Conservation (phyloP, 1,140 invertebrate genomes). For the Cataglyphis hispanica region DNA sequence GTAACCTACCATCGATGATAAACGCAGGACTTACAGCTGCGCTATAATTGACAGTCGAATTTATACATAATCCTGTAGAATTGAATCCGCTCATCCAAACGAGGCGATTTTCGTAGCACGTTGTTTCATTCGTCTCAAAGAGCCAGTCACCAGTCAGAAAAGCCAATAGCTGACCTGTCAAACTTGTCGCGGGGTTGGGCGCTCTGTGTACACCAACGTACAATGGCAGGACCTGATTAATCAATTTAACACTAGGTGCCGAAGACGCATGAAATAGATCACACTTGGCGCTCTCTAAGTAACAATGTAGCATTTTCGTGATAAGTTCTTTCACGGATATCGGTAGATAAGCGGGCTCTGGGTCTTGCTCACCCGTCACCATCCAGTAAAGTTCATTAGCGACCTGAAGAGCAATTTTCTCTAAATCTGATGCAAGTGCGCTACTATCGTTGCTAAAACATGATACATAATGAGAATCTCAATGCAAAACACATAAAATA, state of each 20-base stretch:
- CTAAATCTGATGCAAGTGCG: conserved; percentile 70
- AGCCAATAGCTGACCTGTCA: conserved; percentile 87
- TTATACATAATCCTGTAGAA: conserved; percentile 91
- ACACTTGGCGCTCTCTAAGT: conserved; percentile 91
- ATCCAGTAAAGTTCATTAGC: conserved; percentile 78
- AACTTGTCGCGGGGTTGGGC: conserved; percentile 84
- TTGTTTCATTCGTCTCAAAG: conserved; percentile 77
- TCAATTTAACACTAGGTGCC: conserved; percentile 80
- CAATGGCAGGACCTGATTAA: conserved; percentile 83
- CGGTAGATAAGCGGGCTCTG: conserved; percentile 24
- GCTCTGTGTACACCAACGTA: conserved; percentile 88
- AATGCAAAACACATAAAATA: conserved; percentile 14
- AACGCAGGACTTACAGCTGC: conserved; percentile 94
- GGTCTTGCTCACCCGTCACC: conserved; percentile 68
- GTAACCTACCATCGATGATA: conserved; percentile 89
- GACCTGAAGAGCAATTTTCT: conserved; percentile 77
- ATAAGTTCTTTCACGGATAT: conserved; percentile 81
- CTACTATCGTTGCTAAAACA: conserved; percentile 74
- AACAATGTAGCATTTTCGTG: conserved; percentile 93
- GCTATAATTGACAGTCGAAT: conserved; percentile 91
- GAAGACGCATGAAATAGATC: conserved; percentile 89
- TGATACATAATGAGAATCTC: conserved; percentile 35
- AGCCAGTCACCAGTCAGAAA: conserved; percentile 87
- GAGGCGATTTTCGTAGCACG: conserved; percentile 81
- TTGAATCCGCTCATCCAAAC: conserved; percentile 88